Evolutionary conservation across 2,797 vertebrate genomes (phyloP), one percentile per base, ranked within the genome.

Genomic region (Chloroceryle amazona): DNA sequence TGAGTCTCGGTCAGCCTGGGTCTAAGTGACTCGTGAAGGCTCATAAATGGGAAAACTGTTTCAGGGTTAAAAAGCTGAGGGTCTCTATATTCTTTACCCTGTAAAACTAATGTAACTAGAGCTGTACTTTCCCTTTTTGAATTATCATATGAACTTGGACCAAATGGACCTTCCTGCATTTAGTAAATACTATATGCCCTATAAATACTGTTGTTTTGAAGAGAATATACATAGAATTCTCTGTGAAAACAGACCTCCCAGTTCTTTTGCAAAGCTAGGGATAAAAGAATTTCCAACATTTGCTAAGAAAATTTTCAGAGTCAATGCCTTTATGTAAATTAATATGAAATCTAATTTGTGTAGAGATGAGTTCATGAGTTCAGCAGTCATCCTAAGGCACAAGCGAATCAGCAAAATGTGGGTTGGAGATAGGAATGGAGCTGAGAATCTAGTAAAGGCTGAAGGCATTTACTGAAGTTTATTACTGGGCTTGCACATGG

Each of bases 311-410:
- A 57, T 44, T 81, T 3, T 74, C 71, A 79, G 54, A 85, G 79
- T 65, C 28, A 16, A 82, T 60, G 51, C 49, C 89, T 90, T 88
- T 49, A 46, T 61, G 26, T 37, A 93, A 96, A 91, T 70, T 2
- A 88, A 72, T 67, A 42, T 62, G 72, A 74, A 90, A 89, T 73
- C 35, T 76, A 46, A 84, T 95, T 93, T 66, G 26, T 89, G n/a
- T 31, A 84, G 67, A 92, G 46, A 58, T 49, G 47, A 86, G 74
- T 75, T 90, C 65, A 26, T 4, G 33, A 72, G 62, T 85, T 94
- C 63, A 84, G 76, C 63, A 91, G 84, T 81, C 74, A 52, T 58
- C 61, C 26, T 57, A 29, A 85, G 73, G 80, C 80, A 72, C 5
- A 46, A 82, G 22, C 17, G 6, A 57, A 68, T 44, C 37, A 95